Evolutionary conservation across 2,888 invertebrate species (phyloP), one percentile per base, ranked within the genome.

Genomic region (Belgica antarctica): DNA sequence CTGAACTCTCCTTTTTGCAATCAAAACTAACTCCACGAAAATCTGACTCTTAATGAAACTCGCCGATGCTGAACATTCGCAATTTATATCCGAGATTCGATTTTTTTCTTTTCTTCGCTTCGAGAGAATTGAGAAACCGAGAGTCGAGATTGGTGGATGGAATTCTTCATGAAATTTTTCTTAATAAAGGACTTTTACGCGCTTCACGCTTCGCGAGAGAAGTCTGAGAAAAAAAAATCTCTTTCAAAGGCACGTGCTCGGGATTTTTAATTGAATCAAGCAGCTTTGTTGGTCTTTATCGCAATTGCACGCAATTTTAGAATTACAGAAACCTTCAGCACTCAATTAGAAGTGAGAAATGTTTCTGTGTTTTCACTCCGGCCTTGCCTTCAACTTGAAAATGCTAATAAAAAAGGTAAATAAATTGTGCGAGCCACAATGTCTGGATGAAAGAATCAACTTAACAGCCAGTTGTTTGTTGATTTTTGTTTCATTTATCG

Each of bases 381-480:
- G n/a, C n/a, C n/a, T n/a, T n/a, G n/a, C n/a, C n/a, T n/a, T n/a
- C n/a, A n/a, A n/a, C n/a, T n/a, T 41, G 4, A n/a, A 10, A 15
- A n/a, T 5, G 41, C 12, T 41, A 41, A 41, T 2, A 2, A 12
- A 8, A 17, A 52, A 46, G 2, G 52, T 52, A 52, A 52, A 52
- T 52, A 52, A 52, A 52, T 19, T 17, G 7, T 22, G 52, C 52
- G 52, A 52, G 52, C 52, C 52, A 52, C 52, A 52, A 52, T 52
- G 52, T 52, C 52, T 52, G 17, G 52, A 52, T 52, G 7, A 10
- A 52, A 52, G 52, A 7, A 2, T 17, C 17, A 3, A 17, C 7
- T 4, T 4, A 17, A 52, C 22, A 8, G 22, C 3, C 5, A 19
- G 17, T 52, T 17, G 17, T 22, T 7, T 22, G 5, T 52, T 52